These are phyloP conservation scores for Pomacea canaliculata DNA, from an alignment of 2,888 invertebrate species.

Conservation along the genomic window DNA sequence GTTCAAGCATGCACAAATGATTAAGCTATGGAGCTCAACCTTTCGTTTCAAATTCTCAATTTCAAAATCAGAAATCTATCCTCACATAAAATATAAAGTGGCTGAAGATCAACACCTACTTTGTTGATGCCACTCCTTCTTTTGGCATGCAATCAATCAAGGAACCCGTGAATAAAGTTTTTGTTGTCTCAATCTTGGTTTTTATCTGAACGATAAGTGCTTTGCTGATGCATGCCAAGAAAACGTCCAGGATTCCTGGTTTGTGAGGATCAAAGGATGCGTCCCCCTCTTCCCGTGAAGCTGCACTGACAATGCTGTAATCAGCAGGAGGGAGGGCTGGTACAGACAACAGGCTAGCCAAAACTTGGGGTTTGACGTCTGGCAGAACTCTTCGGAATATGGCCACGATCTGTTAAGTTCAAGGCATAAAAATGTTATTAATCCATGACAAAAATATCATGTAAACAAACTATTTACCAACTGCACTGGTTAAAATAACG, in stretches of 20 bases:
- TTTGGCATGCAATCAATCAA: not conserved
- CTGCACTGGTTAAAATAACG: no score
- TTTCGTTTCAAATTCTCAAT: no score
- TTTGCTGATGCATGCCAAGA: conserved; percentile 91
- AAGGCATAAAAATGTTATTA: no score
- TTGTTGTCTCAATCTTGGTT: conserved; percentile 72
- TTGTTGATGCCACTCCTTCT: not conserved
- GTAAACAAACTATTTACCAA: no score
- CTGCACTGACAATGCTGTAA: conserved; percentile 79
- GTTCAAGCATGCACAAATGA: no score
- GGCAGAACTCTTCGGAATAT: conserved; percentile 88
- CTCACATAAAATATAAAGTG: no score
- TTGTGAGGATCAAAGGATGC: conserved; percentile 64
- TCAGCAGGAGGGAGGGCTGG: conserved; percentile 80
- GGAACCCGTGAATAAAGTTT: not conserved
- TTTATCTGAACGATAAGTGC: conserved; percentile 91
- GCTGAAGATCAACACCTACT: not conserved
- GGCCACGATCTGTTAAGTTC: conserved; percentile 76
- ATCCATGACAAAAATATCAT: no score
- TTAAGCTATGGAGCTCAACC: no score
- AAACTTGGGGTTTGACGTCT: conserved; percentile 87
- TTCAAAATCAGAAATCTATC: no score
- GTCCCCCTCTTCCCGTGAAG: conserved; percentile 49
- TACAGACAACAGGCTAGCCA: conserved; percentile 83
- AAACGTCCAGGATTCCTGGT: conserved; percentile 85